phyloP scores from a whole-genome alignment of 2,888 invertebrate species.

The Hyppa rectilinea region DNA sequence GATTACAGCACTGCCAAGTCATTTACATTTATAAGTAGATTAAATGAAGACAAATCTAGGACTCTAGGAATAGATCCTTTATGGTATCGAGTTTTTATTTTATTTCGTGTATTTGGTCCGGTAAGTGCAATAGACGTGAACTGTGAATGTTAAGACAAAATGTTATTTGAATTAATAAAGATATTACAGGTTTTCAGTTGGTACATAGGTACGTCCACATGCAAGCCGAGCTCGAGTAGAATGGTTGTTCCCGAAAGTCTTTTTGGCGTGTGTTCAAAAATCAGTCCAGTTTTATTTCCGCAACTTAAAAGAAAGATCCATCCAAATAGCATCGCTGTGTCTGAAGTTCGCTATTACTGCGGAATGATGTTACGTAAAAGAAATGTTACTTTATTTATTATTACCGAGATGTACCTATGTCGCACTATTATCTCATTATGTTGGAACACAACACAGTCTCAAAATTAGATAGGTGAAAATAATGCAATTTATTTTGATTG shows the following conservation, averaged over 20 bases:
- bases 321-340: slow-evolving; percentile 66
- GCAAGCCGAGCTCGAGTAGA: slow-evolving; percentile 62
- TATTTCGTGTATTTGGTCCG: slow-evolving; percentile 22
- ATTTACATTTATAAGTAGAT: slow-evolving; percentile 77
- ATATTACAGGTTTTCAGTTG: slow-evolving; percentile 46
- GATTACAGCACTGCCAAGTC: slow-evolving; percentile 87
- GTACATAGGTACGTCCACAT: slow-evolving; percentile 59
- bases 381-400: slow-evolving; percentile 55
- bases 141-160: slow-evolving; percentile 32
- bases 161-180: slow-evolving; percentile 34
- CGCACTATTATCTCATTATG: no score
- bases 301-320: slow-evolving; percentile 68
- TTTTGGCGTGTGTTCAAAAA: slow-evolving; percentile 78
- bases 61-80: slow-evolving; percentile 67
- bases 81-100: slow-evolving; percentile 63
- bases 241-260: slow-evolving; percentile 68
- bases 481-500: slow-evolving; percentile 31
- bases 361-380: slow-evolving; percentile 58
- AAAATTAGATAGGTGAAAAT: slow-evolving; percentile 2
- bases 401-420: slow-evolving; percentile 27
- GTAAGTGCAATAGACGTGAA: slow-evolving; percentile 37
- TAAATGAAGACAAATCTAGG: slow-evolving; percentile 73
- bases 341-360: slow-evolving; percentile 59
- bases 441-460: slow-evolving; percentile 12
- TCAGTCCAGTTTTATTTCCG: slow-evolving; percentile 66